A percentile compares a stretch with the other conserved stretches of the same genome.
Conservation (phyloP, 2,888 invertebrate genomes). For the Drosophila setosimentum region DNA sequence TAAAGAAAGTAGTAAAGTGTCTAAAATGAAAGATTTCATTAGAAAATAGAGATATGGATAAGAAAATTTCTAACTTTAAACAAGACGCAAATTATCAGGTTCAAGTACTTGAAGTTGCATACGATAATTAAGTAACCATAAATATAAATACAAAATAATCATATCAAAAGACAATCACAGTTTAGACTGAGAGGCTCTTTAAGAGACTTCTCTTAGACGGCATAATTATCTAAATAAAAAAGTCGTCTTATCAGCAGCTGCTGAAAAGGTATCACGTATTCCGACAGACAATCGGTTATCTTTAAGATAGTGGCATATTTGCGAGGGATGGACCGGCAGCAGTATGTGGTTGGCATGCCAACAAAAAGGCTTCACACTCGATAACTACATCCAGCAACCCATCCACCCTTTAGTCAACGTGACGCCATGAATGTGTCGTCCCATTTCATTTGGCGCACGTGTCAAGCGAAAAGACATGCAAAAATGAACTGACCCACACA, state of each 20-base stretch:
- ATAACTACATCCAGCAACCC: not conserved
- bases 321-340: not conserved
- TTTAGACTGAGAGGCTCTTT: not conserved
- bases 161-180: not conserved
- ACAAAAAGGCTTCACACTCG: constrained; percentile 27
- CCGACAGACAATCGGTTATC: constrained; percentile 21
- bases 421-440: constrained; percentile 68
- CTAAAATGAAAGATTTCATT: not conserved
- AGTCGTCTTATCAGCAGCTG: not conserved
- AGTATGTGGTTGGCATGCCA: constrained; percentile 28
- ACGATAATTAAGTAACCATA: not conserved
- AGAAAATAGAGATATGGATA: not conserved
- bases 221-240: not conserved
- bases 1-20: not conserved
- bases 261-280: constrained; percentile 39
- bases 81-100: not conserved
- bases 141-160: not conserved
- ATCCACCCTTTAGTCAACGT: constrained; percentile 31
- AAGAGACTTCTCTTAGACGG: not conserved
- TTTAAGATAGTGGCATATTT: constrained; percentile 37
- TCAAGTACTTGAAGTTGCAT: not conserved
- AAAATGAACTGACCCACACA: constrained; percentile 38
- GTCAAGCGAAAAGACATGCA: constrained; percentile 43
- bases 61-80: too few relatives aligned
- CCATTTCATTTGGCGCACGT: constrained; percentile 63